Percentiles rank a stretch among this genome's conserved stretches.
These are phyloP conservation scores for Platichthys flesus DNA, from an alignment of 2,113 vertebrate species.

Conservation along the genomic window DNA sequence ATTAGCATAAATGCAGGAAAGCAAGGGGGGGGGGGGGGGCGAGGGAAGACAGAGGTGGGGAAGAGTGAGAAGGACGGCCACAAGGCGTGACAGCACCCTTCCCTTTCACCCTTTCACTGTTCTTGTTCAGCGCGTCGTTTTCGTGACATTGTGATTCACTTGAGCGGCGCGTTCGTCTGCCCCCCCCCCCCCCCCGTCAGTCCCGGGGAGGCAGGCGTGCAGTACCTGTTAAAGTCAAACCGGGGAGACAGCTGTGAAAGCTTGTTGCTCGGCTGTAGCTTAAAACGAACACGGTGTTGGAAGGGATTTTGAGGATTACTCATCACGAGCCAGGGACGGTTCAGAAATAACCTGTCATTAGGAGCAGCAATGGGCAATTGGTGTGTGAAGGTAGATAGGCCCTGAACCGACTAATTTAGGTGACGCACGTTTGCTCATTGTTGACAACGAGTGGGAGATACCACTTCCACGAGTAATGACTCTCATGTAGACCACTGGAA, in stretches of 20 bases:
- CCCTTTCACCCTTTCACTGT: conserved; percentile 56
- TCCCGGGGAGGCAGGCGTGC: conserved; percentile 59
- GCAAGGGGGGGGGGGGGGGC: not conserved
- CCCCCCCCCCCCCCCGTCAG: conserved; percentile 33
- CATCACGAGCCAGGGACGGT: conserved; percentile 55
- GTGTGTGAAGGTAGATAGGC: conserved; percentile 53
- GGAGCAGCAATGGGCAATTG: conserved; percentile 53
- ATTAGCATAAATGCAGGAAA: conserved; percentile 67
- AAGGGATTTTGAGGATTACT: conserved; percentile 74
- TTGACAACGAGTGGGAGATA: conserved; percentile 37
- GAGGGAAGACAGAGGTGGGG: conserved; percentile 8
- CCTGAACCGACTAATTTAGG: not conserved
- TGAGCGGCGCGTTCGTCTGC: conserved; percentile 51
- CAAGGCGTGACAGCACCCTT: conserved; percentile 63
- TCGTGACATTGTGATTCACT: conserved; percentile 71
- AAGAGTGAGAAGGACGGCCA: conserved; percentile 66
- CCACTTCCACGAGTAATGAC: conserved; percentile 29
- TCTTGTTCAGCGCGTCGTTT: conserved; percentile 55
- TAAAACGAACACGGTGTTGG: conserved; percentile 60
- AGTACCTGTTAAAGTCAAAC: conserved; percentile 75
- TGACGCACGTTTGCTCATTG: conserved; percentile 20
- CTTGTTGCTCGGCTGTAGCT: conserved; percentile 70
- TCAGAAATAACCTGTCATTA: conserved; percentile 71
- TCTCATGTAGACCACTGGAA: conserved; percentile 33
- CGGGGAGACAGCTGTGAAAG: conserved; percentile 72